Conservation (phyloP, 2,888 invertebrate genomes). For the Ommatoiulus sabulosus region DNA sequence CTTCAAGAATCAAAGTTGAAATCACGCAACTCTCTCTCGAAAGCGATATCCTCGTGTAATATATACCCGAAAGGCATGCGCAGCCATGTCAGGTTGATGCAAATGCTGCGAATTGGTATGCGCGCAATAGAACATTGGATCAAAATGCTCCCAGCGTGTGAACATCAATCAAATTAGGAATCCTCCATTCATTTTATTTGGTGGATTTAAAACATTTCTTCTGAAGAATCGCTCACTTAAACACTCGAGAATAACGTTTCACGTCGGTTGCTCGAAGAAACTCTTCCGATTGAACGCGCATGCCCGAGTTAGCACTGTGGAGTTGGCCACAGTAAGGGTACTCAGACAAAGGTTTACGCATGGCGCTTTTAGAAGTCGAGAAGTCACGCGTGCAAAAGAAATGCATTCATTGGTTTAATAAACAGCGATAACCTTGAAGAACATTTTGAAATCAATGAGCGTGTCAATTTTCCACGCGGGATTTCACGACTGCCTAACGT, state of each 20-base stretch:
- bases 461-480: too few species aligned
- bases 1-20: neutral
- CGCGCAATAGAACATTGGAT: neutral
- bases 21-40: neutral
- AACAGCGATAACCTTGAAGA: too few species aligned
- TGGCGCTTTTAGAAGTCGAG: too few species aligned
- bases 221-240: neutral
- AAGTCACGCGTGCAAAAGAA: too few species aligned
- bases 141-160: neutral
- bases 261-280: neutral
- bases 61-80: neutral
- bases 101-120: neutral
- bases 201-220: neutral
- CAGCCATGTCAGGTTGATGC: constrained; percentile 14
- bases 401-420: too few species aligned
- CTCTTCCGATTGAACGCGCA: neutral
- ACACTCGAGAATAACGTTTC: neutral
- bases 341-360: too few species aligned
- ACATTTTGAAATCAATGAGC: too few species aligned
- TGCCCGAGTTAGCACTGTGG: neutral
- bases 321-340: neutral
- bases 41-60: neutral
- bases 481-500: too few species aligned
- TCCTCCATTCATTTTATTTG: neutral
- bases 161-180: constrained; percentile 17